phyloP scores from a whole-genome alignment of 2,797 vertebrate species.

The Siniperca obscura region DNA sequence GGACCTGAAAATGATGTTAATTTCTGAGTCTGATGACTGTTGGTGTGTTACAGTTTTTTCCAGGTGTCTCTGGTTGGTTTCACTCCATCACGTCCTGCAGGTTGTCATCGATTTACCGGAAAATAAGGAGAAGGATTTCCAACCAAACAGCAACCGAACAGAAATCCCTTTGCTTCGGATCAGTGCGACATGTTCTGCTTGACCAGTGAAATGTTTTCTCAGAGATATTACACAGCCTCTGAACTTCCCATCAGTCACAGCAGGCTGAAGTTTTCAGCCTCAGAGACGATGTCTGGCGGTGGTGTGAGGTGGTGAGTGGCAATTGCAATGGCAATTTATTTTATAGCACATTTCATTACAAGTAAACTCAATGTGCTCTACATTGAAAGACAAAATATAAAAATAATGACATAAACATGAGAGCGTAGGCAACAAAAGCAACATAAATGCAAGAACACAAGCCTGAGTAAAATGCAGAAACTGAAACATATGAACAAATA shows the following conservation, averaged over 20 bases:
- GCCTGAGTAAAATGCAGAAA: too few species aligned
- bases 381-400: too few species aligned
- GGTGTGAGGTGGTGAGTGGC: conserved; percentile 1
- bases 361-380: too few species aligned
- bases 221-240: conserved; percentile 48
- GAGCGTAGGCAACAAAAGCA: too few species aligned
- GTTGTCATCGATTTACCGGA: conserved; percentile 48
- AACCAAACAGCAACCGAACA: conserved; percentile 36
- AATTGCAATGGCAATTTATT: too few species aligned
- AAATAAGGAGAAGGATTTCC: conserved; percentile 49
- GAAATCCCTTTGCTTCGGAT: conserved; percentile 50
- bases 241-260: conserved; percentile 67
- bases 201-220: conserved; percentile 51
- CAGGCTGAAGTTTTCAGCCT: conserved; percentile 45
- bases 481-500: too few species aligned
- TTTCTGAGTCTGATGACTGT: conserved; percentile 7
- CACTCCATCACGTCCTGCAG: conserved; percentile 32
- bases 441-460: too few species aligned
- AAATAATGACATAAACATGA: too few species aligned
- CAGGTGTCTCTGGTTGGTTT: conserved; percentile 35
- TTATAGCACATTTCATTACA: too few species aligned
- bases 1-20: conserved; percentile 30
- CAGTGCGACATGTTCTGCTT: conserved; percentile 51
- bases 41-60: conserved; percentile 5
- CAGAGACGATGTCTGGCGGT: conserved; percentile 11